Conservation (phyloP, 1,140 invertebrate species). For the Monochamus saltuarius region DNA sequence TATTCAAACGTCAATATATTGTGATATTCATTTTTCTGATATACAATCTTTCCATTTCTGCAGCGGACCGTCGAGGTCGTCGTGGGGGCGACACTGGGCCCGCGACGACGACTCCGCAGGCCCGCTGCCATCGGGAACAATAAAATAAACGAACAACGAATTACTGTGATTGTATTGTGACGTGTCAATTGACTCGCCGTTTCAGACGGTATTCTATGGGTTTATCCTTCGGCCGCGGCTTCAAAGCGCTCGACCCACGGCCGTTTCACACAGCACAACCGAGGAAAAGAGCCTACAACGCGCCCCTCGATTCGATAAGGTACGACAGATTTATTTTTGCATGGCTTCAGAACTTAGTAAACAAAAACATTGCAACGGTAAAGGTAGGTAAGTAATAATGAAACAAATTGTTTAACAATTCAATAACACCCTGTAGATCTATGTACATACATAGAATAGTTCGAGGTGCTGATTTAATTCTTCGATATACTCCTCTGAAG, state of each 20-base stretch:
- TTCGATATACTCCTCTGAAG: no score
- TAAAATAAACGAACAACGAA: conserved; percentile 36
- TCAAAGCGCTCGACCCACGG: conserved; percentile 8
- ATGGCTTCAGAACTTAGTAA: no score
- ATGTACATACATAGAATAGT: no score
- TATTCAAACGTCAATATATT: conserved; percentile 7
- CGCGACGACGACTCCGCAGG: background rate
- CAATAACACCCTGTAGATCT: no score
- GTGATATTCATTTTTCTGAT: conserved; percentile 3
- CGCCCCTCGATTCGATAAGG: no score
- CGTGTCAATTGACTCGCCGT: conserved; percentile 38
- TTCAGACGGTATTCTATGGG: conserved; percentile 31
- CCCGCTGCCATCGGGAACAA: conserved; percentile 18
- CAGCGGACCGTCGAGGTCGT: background rate
- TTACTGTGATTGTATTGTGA: conserved; percentile 35
- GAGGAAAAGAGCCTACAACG: no score
- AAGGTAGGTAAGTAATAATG: no score
- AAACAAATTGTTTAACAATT: no score
- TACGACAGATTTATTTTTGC: no score
- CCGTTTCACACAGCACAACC: no score
- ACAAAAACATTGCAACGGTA: no score
- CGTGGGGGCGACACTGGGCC: background rate
- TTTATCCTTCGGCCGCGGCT: conserved; percentile 16
- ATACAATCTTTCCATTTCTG: background rate
- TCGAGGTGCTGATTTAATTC: no score